These are phyloP conservation scores for Larimichthys crocea DNA, from an alignment of 2,113 vertebrate genomes.

Conservation along the genomic window DNA sequence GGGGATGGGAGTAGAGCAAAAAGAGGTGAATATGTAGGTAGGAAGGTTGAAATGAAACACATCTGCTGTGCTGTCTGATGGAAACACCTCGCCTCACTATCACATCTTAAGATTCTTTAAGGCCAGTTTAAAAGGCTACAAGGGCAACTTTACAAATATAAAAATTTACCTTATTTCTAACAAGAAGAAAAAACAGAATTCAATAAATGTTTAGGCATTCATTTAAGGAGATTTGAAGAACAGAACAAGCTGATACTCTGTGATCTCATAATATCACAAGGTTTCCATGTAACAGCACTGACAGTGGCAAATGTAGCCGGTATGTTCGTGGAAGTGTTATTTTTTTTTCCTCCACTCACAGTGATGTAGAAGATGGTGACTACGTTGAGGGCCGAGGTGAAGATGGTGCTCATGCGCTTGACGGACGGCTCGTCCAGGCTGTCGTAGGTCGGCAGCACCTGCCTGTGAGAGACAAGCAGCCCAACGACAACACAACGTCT, in stretches of 20 bases:
- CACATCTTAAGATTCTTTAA: not conserved
- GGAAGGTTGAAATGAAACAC: not conserved
- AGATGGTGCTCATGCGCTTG: conserved; percentile 99
- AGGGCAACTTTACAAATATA: not conserved
- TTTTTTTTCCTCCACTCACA: conserved; percentile 87
- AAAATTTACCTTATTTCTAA: not conserved
- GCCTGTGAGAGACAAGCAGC: conserved; percentile 82
- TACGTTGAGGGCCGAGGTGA: conserved; percentile 93
- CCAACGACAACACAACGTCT: conserved; percentile 32
- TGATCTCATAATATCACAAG: too few species aligned
- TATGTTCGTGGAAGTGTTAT: not conserved
- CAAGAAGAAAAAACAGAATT: not conserved
- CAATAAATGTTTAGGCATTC: not conserved
- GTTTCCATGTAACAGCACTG: not conserved
- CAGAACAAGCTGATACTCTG: not conserved
- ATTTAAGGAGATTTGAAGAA: not conserved
- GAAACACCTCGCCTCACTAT: not conserved
- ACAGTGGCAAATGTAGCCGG: not conserved
- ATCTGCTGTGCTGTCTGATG: not conserved
- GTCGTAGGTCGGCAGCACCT: conserved; percentile 98
- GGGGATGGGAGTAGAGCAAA: not conserved
- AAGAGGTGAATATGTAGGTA: not conserved
- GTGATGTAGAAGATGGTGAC: conserved; percentile 97
- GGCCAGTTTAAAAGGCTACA: not conserved
- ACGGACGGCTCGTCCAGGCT: conserved; percentile 97